Evolutionary conservation across 2,888 invertebrate genomes (phyloP), one percentile per base, ranked within the genome.

Genomic region (Encarsia formosa): DNA sequence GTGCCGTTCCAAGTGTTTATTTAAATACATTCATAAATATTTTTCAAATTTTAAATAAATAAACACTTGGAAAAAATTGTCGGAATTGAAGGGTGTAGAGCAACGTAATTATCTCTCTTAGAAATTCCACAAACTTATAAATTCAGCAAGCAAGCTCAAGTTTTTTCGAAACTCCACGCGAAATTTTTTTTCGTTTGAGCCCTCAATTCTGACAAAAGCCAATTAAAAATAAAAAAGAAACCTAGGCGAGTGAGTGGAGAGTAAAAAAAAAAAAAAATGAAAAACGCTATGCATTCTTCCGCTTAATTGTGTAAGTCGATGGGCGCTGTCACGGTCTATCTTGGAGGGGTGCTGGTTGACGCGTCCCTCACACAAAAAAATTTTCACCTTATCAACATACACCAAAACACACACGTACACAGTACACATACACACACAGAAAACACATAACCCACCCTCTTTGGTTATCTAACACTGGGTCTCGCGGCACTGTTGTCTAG

Each of bases 401-500:
- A 24, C 18, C 24, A 19, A 18, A 19, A 19, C 18, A 19, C n/a
- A n/a, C 11, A 26, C 26, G 24, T 40, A 49, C 41, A 41, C 8
- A 26, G n/a, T 40, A 32, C n/a, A 32, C 29, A 24, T 24, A 20
- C 23, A 20, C 37, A 26, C 18, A 19, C 46, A 24, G 31, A 5
- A 32, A 22, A 29, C 49, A n/a, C n/a, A 26, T 9, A 23, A 29
- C 24, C n/a, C n/a, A n/a, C n/a, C n/a, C 31, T 44, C 34, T 31
- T 15, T 31, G 6, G 11, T 18, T 34, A 6, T 34, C 34, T 13
- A 16, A 8, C 34, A 8, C 34, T 34, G 41, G 34, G 40, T 41
- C 20, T 46, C 32, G 40, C 26, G 40, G n/a, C n/a, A n/a, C 23
- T 40, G 24, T 29, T 55, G 56, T 73, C 67, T 70, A 91, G 89